Conservation (phyloP, 1,140 invertebrate species). For the Caerostris darwini region DNA sequence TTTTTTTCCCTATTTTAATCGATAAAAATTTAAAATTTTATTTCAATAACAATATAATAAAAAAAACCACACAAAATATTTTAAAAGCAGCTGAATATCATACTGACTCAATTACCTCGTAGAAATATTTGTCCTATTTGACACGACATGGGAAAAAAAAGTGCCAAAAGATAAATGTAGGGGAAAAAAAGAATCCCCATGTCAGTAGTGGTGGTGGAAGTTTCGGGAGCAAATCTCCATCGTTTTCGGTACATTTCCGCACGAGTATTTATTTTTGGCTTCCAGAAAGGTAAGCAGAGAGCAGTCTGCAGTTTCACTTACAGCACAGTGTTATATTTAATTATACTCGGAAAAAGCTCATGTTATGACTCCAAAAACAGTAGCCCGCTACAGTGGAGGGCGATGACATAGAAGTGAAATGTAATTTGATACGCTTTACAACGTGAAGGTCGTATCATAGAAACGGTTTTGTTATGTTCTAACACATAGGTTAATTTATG, state of each 20-base stretch:
- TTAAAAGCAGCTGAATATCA: background rate
- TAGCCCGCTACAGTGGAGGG: background rate
- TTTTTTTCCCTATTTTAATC: too few relatives aligned
- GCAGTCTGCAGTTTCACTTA: conserved; percentile 43
- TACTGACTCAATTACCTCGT: background rate
- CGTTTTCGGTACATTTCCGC: conserved; percentile 46
- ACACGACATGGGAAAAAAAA: background rate
- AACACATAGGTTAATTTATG: too few relatives aligned
- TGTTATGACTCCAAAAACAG: conserved; percentile 65
- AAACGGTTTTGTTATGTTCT: too few relatives aligned
- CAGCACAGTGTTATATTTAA: conserved; percentile 72
- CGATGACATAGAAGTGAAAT: conserved; percentile 25
- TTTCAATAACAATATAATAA: too few relatives aligned
- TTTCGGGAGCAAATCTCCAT: conserved; percentile 7
- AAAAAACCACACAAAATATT: background rate
- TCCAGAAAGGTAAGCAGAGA: conserved; percentile 34
- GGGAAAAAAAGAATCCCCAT: background rate
- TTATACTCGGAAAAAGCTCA: conserved; percentile 60
- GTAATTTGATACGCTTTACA: background rate
- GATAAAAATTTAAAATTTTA: too few relatives aligned
- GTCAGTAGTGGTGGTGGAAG: background rate
- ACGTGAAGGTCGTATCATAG: too few relatives aligned
- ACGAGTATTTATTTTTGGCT: conserved; percentile 66
- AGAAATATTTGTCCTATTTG: background rate
- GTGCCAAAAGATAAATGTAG: background rate